Evolutionary conservation across 2,888 invertebrate species (phyloP).

Genomic region (Catocala sponsa): DNA sequence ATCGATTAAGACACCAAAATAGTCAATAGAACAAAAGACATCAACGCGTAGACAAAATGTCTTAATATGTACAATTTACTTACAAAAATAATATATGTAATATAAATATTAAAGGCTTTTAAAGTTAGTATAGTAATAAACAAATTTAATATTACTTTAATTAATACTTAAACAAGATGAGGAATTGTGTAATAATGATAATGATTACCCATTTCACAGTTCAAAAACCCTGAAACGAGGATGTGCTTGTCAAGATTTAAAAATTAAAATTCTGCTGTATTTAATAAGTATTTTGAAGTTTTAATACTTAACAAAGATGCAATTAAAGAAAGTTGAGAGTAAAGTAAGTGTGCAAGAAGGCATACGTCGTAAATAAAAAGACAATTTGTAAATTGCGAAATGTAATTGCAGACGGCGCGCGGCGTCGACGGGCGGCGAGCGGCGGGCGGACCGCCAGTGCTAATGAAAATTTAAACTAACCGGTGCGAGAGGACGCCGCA

Average conservation of each 20-base stretch:
- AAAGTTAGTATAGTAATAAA: neutral
- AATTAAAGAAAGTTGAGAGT: slow-evolving; percentile 33
- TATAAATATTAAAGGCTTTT: too few species aligned
- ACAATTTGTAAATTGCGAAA: slow-evolving; percentile 79
- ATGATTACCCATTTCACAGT: too few species aligned
- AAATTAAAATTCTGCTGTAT: neutral
- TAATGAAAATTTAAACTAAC: slow-evolving; percentile 86
- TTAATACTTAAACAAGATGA: neutral
- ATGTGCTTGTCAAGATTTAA: too few species aligned
- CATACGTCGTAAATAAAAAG: slow-evolving; percentile 71
- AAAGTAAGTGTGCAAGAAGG: slow-evolving; percentile 52
- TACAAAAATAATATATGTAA: too few species aligned
- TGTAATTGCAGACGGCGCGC: slow-evolving; percentile 72
- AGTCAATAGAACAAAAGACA: slow-evolving; percentile 71
- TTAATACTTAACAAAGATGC: slow-evolving; percentile 24
- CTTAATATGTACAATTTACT: neutral
- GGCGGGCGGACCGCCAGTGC: slow-evolving; percentile 51
- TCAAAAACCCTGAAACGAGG: too few species aligned
- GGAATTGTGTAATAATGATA: too few species aligned
- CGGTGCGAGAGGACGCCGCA: slow-evolving; percentile 59
- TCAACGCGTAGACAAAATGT: slow-evolving; percentile 69
- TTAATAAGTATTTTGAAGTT: neutral
- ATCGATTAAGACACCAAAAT: slow-evolving; percentile 17
- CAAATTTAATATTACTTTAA: neutral
- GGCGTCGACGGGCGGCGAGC: slow-evolving; percentile 34